These are phyloP conservation scores for Branchipolynoe longqiensis DNA, from an alignment of 2,888 invertebrate species.

Conservation along the genomic window DNA sequence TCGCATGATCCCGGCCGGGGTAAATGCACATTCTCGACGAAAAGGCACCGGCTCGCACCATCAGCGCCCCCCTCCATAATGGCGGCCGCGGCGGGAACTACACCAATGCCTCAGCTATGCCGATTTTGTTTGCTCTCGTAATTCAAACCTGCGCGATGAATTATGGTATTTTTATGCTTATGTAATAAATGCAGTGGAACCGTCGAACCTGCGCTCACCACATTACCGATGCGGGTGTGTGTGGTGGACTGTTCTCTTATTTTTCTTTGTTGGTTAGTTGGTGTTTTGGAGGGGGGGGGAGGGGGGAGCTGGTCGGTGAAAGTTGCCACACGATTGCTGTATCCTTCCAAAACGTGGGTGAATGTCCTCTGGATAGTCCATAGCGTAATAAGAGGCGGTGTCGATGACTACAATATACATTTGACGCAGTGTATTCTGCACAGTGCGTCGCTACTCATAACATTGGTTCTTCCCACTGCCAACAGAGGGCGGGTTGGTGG, in stretches of 20 bases:
- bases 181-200: slow-evolving; percentile 57
- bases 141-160: slow-evolving; percentile 36
- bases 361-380: too few species aligned
- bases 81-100: slow-evolving; percentile 25
- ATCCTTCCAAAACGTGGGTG: too few species aligned
- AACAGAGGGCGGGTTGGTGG: too few species aligned
- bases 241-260: too few species aligned
- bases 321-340: too few species aligned
- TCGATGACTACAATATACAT: too few species aligned
- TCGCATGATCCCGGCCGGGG: slow-evolving; percentile 32
- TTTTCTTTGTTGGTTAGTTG: slow-evolving; percentile 34
- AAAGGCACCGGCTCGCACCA: slow-evolving; percentile 15
- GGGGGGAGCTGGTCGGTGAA: neutral
- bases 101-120: slow-evolving; percentile 28
- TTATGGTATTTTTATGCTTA: slow-evolving; percentile 55
- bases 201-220: slow-evolving; percentile 10
- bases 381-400: too few species aligned
- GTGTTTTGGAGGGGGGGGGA: slow-evolving; percentile 12
- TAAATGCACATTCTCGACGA: slow-evolving; percentile 52
- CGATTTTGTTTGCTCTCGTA: slow-evolving; percentile 31
- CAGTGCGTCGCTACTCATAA: too few species aligned
- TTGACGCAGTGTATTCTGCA: too few species aligned
- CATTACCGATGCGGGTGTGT: too few species aligned
- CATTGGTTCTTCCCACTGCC: slow-evolving; percentile 4
- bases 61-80: slow-evolving; percentile 1